Base-by-base conservation (phyloP, 2,113 vertebrate species). In the Apodemus sylvaticus region DNA sequence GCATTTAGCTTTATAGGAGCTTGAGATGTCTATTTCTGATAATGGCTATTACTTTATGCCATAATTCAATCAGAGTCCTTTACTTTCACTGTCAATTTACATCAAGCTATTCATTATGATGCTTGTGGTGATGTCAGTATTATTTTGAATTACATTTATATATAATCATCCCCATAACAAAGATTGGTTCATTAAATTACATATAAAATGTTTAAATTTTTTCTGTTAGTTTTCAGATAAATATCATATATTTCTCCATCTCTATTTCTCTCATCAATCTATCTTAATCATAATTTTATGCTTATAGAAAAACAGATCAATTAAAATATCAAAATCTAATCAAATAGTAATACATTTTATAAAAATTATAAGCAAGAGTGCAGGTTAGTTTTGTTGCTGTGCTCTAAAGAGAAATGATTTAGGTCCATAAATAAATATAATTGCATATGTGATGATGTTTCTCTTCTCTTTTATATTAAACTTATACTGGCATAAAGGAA, bases 91-190 rank as follows among this genome's bases (percentile, higher is more conserved):
- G 55, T 3, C 68, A 94, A 76, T 14, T 73, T 48, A 77, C 36
- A 71, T 26, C 42, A 82, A 64, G 1, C 19, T 34, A n/a, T 86
- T 81, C 42, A 60, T 70, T 48, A 68, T 5, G 26, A 16, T 13
- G 20, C 51, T 77, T 89, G 24, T 53, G 66, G 13, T 92, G 20
- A 76, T 81, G 14, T 17, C 7, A 12, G 17, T 90, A 92, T 90
- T 81, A 36, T 90, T 81, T 92, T 53, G 51, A 90, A 70, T 74
- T 5, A 51, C n/a, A 86, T 70, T 92, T 62, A 82, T 82, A 89
- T 62, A 53, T 24, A 64, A 55, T 86, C 62, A 90, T 86, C 20
- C 70, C 24, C n/a, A 77, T 51, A 82, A 45, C 14, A 92, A 81
- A 5, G 9, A 64, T n/a, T 70, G 36, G 6, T 89, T 68, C 3